Evolutionary conservation across 1,140 invertebrate species (phyloP).

Genomic region (Sitobion miscanthi): DNA sequence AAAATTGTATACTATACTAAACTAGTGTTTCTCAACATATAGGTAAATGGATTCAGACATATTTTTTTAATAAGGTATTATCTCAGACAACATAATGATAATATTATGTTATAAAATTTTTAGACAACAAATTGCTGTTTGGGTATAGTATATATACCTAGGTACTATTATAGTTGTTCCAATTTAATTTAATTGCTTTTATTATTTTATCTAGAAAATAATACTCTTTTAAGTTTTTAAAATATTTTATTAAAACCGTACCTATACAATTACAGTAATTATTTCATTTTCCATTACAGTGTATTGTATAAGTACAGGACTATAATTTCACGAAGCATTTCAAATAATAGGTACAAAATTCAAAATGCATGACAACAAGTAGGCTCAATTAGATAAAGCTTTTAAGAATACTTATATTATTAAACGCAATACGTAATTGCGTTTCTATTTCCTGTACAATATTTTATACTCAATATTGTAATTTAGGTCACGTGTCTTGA

Average conservation of each 20-base stretch:
- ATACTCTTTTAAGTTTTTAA: too few species aligned
- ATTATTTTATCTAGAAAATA: not conserved
- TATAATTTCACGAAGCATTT: not conserved
- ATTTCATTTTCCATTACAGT: not conserved
- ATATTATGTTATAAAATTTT: too few species aligned
- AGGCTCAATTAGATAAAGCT: conserved; percentile 10
- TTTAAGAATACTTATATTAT: not conserved
- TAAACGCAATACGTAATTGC: not conserved
- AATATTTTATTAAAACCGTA: not conserved
- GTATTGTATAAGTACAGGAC: not conserved
- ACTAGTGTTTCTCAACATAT: too few species aligned
- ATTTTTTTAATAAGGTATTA: too few species aligned
- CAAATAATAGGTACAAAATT: conserved; percentile 1
- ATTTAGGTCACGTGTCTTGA: conserved; percentile 32
- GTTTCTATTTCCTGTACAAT: not conserved
- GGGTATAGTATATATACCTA: too few species aligned
- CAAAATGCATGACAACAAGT: conserved; percentile 15
- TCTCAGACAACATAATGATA: too few species aligned
- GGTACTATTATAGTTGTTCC: not conserved
- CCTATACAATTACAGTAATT: not conserved
- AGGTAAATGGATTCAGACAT: too few species aligned
- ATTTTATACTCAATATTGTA: conserved; percentile 4
- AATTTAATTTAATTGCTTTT: not conserved
- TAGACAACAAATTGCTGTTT: too few species aligned
- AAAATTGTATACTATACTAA: too few species aligned